Conservation (phyloP, 2,888 invertebrate species). For the Conus canariensis region DNA sequence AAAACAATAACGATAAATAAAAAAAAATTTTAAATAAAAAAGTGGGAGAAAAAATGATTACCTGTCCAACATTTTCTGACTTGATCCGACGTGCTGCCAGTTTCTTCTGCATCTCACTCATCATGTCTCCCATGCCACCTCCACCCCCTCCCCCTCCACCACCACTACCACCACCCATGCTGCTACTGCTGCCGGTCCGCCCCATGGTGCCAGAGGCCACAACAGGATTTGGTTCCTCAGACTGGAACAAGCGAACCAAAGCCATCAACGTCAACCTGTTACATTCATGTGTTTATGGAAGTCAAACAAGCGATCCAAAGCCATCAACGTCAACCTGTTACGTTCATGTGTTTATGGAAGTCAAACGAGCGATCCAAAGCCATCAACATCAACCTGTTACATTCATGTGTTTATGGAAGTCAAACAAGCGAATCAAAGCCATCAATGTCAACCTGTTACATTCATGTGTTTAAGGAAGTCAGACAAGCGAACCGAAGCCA, state of each 20-base stretch:
- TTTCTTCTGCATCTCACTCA: conserved; percentile 83
- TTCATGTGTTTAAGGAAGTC: too few relatives aligned
- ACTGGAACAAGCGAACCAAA: conserved; percentile 33
- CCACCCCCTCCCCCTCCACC: conserved; percentile 10
- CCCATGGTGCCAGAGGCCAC: conserved; percentile 40
- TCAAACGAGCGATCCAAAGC: not conserved
- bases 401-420: too few relatives aligned
- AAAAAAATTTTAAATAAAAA: too few relatives aligned
- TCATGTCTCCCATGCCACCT: conserved; percentile 27
- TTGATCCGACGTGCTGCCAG: conserved; percentile 90
- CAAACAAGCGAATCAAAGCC: not conserved
- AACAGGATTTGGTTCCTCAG: conserved; percentile 52
- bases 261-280: not conserved
- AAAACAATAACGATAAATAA: too few relatives aligned
- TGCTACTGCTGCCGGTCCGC: not conserved
- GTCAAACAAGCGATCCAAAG: not conserved
- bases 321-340: not conserved
- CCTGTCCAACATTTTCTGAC: conserved; percentile 55
- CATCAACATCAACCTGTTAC: not conserved
- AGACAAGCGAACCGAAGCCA: too few relatives aligned
- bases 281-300: too few relatives aligned
- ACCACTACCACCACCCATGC: not conserved
- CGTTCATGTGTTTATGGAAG: too few relatives aligned
- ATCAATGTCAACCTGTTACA: not conserved
- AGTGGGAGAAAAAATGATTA: too few relatives aligned